These are phyloP conservation scores for Lasioglossum morio DNA, from an alignment of 2,888 invertebrate genomes.

Conservation along the genomic window DNA sequence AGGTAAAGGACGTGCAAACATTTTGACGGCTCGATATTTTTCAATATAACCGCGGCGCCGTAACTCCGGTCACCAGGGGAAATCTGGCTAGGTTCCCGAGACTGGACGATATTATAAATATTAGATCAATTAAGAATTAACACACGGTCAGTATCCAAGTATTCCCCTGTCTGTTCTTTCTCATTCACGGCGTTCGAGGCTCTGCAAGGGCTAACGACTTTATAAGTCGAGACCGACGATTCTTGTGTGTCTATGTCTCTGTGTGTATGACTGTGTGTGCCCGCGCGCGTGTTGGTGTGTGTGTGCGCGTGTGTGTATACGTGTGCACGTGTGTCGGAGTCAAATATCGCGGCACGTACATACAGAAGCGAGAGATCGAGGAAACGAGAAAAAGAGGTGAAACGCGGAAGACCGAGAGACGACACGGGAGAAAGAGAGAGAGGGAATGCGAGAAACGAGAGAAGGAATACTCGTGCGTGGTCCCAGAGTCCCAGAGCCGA, in stretches of 20 bases:
- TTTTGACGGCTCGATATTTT: conserved; percentile 79
- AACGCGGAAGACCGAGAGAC: conserved; percentile 53
- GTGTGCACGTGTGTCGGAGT: conserved; percentile 45
- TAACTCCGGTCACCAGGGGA: conserved; percentile 80
- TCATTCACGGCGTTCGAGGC: conserved; percentile 36
- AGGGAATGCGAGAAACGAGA: conserved; percentile 68
- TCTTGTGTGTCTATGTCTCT: neutral
- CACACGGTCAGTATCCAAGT: conserved; percentile 63
- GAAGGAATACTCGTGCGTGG: conserved; percentile 81
- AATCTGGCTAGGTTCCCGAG: conserved; percentile 76
- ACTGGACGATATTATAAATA: conserved; percentile 80
- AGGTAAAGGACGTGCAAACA: conserved; percentile 74
- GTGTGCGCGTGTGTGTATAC: rapidly evolving
- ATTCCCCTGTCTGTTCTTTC: conserved; percentile 18
- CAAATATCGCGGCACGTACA: conserved; percentile 65
- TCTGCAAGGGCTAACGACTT: conserved; percentile 73
- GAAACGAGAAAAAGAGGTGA: conserved; percentile 65
- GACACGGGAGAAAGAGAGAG: conserved; percentile 43
- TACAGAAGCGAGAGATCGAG: conserved; percentile 59
- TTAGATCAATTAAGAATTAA: conserved; percentile 81
- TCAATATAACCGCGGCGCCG: conserved; percentile 77
- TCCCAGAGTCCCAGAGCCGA: conserved; percentile 85
- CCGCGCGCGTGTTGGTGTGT: neutral
- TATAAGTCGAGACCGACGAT: conserved; percentile 56
- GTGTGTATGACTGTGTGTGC: neutral